Evolutionary conservation across 2,797 vertebrate genomes (phyloP).

Genomic region (Paratrypauchen microcephalus): DNA sequence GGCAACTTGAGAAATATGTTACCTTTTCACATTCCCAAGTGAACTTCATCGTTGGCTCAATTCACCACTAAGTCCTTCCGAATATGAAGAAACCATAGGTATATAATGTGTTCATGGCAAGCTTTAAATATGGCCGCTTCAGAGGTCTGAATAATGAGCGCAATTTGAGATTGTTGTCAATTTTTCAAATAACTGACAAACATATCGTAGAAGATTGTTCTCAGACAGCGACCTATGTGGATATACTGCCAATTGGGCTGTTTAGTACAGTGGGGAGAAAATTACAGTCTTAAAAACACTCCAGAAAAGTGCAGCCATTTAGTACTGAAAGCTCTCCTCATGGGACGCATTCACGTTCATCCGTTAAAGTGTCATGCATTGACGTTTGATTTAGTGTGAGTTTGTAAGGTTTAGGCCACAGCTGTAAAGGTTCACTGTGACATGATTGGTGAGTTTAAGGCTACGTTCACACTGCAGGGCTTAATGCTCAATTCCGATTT

Average conservation of each 20-base stretch:
- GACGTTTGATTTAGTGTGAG: slow-evolving; percentile 28
- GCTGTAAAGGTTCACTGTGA: slow-evolving; percentile 22
- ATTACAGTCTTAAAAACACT: slow-evolving; percentile 49
- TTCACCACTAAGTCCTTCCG: neutral
- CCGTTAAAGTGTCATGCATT: slow-evolving; percentile 36
- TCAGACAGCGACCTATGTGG: slow-evolving; percentile 49
- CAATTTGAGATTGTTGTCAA: slow-evolving; percentile 60
- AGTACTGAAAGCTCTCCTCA: slow-evolving; percentile 50
- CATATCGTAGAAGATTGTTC: slow-evolving; percentile 57
- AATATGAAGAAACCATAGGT: slow-evolving; percentile 13
- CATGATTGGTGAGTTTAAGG: slow-evolving; percentile 23
- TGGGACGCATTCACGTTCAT: slow-evolving; percentile 50
- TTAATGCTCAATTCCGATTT: no score
- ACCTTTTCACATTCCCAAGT: neutral
- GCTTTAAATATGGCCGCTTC: slow-evolving; percentile 55
- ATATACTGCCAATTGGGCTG: slow-evolving; percentile 47
- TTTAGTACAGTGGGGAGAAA: slow-evolving; percentile 26
- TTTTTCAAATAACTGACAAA: slow-evolving; percentile 70
- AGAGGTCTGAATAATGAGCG: slow-evolving; percentile 58
- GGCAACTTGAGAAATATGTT: neutral
- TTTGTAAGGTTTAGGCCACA: slow-evolving; percentile 22
- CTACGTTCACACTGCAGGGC: no score
- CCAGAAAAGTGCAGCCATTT: slow-evolving; percentile 48
- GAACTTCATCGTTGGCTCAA: neutral
- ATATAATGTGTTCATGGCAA: slow-evolving; percentile 38